Evolutionary conservation across 2,113 vertebrate genomes (phyloP).

Genomic region (Lagopus muta): DNA sequence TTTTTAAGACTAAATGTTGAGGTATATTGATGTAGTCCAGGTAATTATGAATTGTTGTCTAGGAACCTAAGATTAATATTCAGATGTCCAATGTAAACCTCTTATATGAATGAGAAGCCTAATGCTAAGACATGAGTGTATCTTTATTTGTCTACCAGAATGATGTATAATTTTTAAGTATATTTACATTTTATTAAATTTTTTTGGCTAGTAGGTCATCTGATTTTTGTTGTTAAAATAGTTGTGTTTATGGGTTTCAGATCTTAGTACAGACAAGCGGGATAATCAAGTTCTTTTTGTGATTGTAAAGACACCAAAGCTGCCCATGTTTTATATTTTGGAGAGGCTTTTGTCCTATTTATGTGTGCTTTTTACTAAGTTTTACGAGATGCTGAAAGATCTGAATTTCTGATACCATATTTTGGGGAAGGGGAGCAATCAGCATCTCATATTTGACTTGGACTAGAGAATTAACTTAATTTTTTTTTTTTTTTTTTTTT

Average conservation of each 20-base stretch:
- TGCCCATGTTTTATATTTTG: neutral
- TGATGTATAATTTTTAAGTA: neutral
- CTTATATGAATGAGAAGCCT: neutral
- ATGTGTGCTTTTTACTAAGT: neutral
- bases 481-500: too few relatives aligned
- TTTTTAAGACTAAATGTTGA: neutral
- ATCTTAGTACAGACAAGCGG: neutral
- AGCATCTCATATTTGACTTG: neutral
- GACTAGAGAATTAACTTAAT: neutral
- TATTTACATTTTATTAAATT: neutral
- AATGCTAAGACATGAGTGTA: neutral
- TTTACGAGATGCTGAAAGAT: neutral
- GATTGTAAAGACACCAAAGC: neutral
- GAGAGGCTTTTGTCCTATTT: neutral
- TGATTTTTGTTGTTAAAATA: neutral
- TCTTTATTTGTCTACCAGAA: neutral
- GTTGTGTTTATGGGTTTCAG: neutral
- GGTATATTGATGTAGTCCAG: neutral
- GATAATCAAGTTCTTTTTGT: neutral
- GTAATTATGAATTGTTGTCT: neutral
- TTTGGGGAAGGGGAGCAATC: neutral
- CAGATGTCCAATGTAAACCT: accelerated
- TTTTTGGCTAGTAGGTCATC: neutral
- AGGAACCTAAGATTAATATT: neutral
- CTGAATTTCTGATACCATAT: neutral